These are phyloP conservation scores for Callinectes sapidus DNA, from an alignment of 2,888 invertebrate genomes.

Conservation along the genomic window DNA sequence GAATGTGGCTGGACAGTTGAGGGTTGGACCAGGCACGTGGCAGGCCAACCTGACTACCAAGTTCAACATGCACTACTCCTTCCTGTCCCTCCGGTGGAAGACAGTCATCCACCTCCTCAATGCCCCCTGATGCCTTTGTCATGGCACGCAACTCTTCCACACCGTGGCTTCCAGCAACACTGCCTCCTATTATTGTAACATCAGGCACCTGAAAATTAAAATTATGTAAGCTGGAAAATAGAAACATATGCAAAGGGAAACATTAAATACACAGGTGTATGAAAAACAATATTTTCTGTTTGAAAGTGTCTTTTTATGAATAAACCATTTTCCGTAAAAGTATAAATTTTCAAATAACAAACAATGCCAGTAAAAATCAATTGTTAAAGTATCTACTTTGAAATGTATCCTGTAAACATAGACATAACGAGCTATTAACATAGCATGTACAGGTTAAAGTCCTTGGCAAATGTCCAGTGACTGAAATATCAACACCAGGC, in stretches of 20 bases:
- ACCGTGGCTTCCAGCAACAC: conserved; percentile 69
- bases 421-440: conserved; percentile 18
- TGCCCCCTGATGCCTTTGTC: conserved; percentile 51
- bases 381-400: conserved; percentile 26
- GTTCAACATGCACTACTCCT: conserved; percentile 62
- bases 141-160: conserved; percentile 64
- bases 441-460: neutral
- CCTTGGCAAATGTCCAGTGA: conserved; percentile 46
- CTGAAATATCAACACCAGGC: conserved; percentile 23
- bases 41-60: conserved; percentile 80
- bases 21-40: conserved; percentile 88
- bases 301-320: neutral
- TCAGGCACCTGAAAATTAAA: conserved; percentile 68
- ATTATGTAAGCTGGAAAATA: neutral
- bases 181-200: conserved; percentile 68
- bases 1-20: conserved; percentile 77
- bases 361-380: neutral
- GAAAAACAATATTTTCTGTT: neutral
- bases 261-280: neutral
- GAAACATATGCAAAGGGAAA: neutral
- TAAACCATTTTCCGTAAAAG: neutral
- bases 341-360: neutral
- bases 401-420: conserved; percentile 6
- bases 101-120: conserved; percentile 61
- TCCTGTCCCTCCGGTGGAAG: conserved; percentile 60